Evolutionary conservation across 2,888 invertebrate species (phyloP).

Genomic region (Andrena flavipes): DNA sequence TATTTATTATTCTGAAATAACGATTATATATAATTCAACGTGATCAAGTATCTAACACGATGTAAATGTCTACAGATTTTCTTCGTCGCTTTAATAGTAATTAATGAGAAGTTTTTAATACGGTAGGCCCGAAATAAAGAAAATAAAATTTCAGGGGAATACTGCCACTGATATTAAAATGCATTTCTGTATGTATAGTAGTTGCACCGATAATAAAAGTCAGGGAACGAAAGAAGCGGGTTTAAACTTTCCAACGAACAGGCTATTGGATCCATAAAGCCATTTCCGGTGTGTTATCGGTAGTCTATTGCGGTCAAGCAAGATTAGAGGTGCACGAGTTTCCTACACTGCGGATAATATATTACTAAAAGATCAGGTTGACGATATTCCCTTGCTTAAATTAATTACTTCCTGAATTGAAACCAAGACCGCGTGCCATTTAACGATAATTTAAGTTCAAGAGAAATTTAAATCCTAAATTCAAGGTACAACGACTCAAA

Average conservation of each 20-base stretch:
- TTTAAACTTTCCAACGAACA: neutral
- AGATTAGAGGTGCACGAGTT: constrained; percentile 17
- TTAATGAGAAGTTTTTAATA: neutral
- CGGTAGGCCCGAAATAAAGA: too few relatives aligned
- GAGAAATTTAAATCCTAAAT: too few relatives aligned
- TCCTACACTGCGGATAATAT: neutral
- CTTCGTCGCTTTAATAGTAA: too few relatives aligned
- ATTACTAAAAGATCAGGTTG: neutral
- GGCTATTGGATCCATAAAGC: constrained; percentile 6
- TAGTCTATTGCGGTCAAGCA: constrained; percentile 18
- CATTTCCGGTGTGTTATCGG: constrained; percentile 29
- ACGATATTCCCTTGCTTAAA: neutral
- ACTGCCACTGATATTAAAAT: neutral
- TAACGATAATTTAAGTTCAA: too few relatives aligned
- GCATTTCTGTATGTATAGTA: neutral
- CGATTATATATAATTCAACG: neutral
- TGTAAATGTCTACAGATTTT: too few relatives aligned
- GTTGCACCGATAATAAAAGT: neutral
- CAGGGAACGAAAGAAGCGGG: constrained; percentile 14
- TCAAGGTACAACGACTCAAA: too few relatives aligned
- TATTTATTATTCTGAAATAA: neutral
- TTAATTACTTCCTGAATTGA: too few relatives aligned
- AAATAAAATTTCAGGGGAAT: too few relatives aligned
- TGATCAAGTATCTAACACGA: too few relatives aligned
- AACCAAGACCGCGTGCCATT: too few relatives aligned